These are phyloP conservation scores for Phyto melanocephala DNA, from an alignment of 2,888 invertebrate species.

Conservation along the genomic window DNA sequence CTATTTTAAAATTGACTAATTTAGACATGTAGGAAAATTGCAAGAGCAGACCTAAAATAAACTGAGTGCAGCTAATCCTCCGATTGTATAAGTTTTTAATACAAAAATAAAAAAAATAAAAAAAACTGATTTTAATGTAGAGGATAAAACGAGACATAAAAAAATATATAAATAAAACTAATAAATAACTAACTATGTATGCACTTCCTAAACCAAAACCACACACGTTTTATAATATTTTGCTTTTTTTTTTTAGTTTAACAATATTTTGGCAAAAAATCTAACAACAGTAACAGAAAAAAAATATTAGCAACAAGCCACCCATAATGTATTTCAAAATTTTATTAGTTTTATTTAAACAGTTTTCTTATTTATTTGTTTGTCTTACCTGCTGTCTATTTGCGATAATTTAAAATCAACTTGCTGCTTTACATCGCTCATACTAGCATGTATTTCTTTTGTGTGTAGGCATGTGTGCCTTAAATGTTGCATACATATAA, in stretches of 20 bases:
- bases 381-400: constrained; percentile 55
- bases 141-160: constrained; percentile 21
- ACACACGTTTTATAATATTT: constrained; percentile 60
- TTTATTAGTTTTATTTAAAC: constrained; percentile 10
- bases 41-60: constrained; percentile 10
- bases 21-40: constrained; percentile 55
- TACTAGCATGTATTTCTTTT: not conserved
- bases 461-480: not conserved
- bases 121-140: constrained; percentile 27
- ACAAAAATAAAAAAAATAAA: too few species aligned
- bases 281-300: not conserved
- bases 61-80: not conserved
- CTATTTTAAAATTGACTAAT: constrained; percentile 61
- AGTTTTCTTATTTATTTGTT: not conserved
- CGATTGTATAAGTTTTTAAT: not conserved
- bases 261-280: constrained; percentile 48
- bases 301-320: constrained; percentile 34
- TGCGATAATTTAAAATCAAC: constrained; percentile 61
- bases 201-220: constrained; percentile 61
- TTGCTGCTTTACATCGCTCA: constrained; percentile 42
- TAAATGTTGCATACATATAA: constrained; percentile 12
- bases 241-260: constrained; percentile 32
- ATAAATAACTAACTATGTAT: constrained; percentile 48
- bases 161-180: constrained; percentile 23
- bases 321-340: constrained; percentile 47